These are phyloP conservation scores for Endomychus coccineus DNA, from an alignment of 2,888 invertebrate species.

Conservation along the genomic window DNA sequence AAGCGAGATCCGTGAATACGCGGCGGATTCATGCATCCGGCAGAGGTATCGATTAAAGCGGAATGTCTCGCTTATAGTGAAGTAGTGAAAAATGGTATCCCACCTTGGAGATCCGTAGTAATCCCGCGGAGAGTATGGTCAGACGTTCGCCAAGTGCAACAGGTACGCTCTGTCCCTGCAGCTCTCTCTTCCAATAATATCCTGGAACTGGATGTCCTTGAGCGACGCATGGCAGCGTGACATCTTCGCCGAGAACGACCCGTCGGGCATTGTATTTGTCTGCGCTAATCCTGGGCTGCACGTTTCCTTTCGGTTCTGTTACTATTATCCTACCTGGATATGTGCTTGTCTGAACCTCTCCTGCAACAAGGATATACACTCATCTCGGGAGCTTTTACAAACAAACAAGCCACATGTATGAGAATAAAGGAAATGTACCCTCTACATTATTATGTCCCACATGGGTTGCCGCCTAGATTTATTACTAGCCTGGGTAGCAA, in stretches of 20 bases:
- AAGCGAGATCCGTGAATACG: too few species aligned
- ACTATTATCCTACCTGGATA: slow-evolving; percentile 62
- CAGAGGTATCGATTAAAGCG: too few species aligned
- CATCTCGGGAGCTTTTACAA: too few species aligned
- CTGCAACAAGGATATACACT: slow-evolving; percentile 31
- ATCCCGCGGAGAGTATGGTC: slow-evolving; percentile 54
- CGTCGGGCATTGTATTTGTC: slow-evolving; percentile 63
- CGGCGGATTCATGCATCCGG: too few species aligned
- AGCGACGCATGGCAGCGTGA: slow-evolving; percentile 69
- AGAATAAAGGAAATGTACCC: too few species aligned
- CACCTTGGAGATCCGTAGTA: slow-evolving; percentile 60
- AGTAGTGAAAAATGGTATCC: slow-evolving; percentile 3
- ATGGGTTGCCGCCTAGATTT: too few species aligned
- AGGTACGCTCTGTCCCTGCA: slow-evolving; percentile 59
- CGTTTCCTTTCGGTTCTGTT: slow-evolving; percentile 67
- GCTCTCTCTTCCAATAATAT: slow-evolving; percentile 73
- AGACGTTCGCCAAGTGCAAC: slow-evolving; percentile 59
- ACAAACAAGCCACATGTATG: too few species aligned
- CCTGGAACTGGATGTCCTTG: slow-evolving; percentile 76
- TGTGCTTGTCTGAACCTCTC: slow-evolving; percentile 51
- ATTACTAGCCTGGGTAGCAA: too few species aligned
- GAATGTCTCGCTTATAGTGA: too few species aligned
- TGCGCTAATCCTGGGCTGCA: slow-evolving; percentile 64
- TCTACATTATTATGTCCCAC: too few species aligned
- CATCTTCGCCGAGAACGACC: slow-evolving; percentile 63